Conservation (phyloP, 2,888 invertebrate genomes). For the Heliconius charithonia region DNA sequence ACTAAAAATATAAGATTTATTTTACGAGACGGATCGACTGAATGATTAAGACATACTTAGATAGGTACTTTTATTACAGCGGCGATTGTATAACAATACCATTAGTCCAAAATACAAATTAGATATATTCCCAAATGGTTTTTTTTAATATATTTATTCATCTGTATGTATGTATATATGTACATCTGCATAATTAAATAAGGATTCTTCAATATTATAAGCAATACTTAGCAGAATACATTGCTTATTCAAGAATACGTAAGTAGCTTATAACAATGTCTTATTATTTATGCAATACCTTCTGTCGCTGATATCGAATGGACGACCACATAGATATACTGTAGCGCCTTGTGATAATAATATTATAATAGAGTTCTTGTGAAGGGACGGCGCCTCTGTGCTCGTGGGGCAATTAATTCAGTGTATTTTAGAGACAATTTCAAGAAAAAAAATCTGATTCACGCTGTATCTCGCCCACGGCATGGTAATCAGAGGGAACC, state of each 20-base stretch:
- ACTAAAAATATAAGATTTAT: not conserved
- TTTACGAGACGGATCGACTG: no score
- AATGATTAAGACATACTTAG: no score
- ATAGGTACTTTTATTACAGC: no score
- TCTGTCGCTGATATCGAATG: slow-evolving; percentile 14
- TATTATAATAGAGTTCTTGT: slow-evolving; percentile 29
- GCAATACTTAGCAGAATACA: slow-evolving; percentile 9
- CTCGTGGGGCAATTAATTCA: slow-evolving; percentile 1
- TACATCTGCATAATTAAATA: not conserved
- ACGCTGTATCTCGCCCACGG: no score
- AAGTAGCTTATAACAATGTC: slow-evolving; percentile 17
- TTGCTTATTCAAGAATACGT: slow-evolving; percentile 7
- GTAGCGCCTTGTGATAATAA: slow-evolving; percentile 24
- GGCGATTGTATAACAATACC: not conserved
- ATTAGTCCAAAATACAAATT: not conserved
- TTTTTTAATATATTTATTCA: not conserved
- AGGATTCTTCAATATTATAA: not conserved
- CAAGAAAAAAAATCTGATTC: no score
- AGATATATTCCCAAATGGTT: no score
- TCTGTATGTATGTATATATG: not conserved
- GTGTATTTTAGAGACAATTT: no score
- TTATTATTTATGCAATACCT: slow-evolving; percentile 14
- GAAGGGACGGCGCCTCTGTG: slow-evolving; percentile 17
- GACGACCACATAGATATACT: slow-evolving; percentile 9
- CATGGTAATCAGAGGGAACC: no score